These are phyloP conservation scores for Zophobas morio DNA, from an alignment of 1,140 invertebrate genomes.

Conservation along the genomic window DNA sequence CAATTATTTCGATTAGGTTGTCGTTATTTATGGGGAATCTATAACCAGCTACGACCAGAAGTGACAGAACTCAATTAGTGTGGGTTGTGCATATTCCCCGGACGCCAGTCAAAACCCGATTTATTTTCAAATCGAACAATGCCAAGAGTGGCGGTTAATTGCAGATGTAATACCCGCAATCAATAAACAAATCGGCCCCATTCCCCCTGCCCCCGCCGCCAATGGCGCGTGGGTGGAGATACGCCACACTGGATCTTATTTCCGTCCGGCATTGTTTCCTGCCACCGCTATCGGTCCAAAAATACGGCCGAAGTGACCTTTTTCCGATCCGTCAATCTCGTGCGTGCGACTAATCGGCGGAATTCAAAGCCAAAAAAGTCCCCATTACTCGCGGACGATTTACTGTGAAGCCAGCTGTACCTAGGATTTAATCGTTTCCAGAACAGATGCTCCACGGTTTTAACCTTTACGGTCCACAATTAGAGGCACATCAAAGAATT, in stretches of 20 bases:
- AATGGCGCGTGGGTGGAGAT: conserved; percentile 47
- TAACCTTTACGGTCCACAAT: conserved; percentile 46
- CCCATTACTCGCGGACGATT: conserved; percentile 23
- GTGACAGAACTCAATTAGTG: no score
- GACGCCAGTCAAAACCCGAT: neutral
- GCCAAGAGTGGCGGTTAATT: no score
- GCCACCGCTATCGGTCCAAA: conserved; percentile 11
- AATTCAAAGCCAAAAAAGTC: neutral
- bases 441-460: conserved; percentile 50
- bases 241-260: conserved; percentile 48
- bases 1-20: no score
- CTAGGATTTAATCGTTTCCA: conserved; percentile 43
- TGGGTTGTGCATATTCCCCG: no score
- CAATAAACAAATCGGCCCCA: no score
- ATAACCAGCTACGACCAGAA: no score
- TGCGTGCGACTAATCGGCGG: neutral
- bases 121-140: neutral
- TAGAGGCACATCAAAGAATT: conserved; percentile 25
- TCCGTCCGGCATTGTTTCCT: conserved; percentile 46
- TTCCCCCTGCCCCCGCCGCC: neutral
- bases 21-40: no score
- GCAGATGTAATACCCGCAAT: no score
- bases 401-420: conserved; percentile 40
- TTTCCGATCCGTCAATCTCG: conserved; percentile 15
- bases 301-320: conserved; percentile 27